Conservation (phyloP, 2,888 invertebrate species). For the Coelopa pilipes region DNA sequence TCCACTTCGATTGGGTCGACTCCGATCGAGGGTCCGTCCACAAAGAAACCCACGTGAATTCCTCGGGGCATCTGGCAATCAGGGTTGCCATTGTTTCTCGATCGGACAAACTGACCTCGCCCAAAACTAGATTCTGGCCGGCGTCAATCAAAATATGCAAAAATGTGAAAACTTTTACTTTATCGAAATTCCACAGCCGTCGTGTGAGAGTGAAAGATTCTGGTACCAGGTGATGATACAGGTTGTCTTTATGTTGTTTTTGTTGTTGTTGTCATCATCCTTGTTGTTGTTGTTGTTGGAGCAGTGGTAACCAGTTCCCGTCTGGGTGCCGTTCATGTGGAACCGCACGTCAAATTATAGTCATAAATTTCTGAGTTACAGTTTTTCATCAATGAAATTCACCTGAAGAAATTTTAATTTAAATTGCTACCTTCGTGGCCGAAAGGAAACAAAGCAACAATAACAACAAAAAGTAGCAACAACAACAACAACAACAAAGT, state of each 20-base stretch:
- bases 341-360: slow-evolving; percentile 24
- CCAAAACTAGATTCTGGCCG: no score
- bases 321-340: not conserved
- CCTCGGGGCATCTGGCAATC: no score
- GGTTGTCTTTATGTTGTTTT: not conserved
- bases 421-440: slow-evolving; percentile 21
- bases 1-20: no score
- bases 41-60: no score
- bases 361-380: slow-evolving; percentile 18
- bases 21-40: no score
- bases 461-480: not conserved
- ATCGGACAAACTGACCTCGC: no score
- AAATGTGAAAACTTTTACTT: slow-evolving; percentile 20
- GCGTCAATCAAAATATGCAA: no score
- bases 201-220: not conserved
- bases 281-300: no score
- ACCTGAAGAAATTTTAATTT: slow-evolving; percentile 20
- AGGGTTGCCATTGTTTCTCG: no score
- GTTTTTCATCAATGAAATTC: slow-evolving; percentile 32
- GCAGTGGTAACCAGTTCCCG: slow-evolving; percentile 2
- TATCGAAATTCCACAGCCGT: slow-evolving; percentile 6
- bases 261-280: no score
- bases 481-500: not conserved
- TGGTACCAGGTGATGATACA: no score
- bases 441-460: not conserved